phyloP scores from a whole-genome alignment of 2,797 vertebrate genomes.

The Sebastes kiyomatsui region DNA sequence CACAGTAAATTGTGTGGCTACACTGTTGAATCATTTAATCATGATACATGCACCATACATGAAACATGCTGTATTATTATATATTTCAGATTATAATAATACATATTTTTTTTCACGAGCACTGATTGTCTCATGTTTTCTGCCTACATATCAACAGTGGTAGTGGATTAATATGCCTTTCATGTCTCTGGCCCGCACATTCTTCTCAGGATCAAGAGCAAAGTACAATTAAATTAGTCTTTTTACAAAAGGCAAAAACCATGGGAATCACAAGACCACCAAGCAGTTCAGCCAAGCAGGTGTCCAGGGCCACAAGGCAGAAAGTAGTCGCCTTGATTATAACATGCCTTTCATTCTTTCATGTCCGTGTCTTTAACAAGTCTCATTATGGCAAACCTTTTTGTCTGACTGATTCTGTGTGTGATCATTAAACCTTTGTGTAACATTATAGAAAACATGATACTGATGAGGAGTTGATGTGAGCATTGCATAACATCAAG shows the following conservation, averaged over 20 bases:
- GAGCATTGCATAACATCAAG: slow-evolving; percentile 14
- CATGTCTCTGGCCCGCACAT: slow-evolving; percentile 79
- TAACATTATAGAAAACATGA: background rate
- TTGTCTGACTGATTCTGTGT: slow-evolving; percentile 7
- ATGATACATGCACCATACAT: background rate
- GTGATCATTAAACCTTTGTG: background rate
- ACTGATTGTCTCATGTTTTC: slow-evolving; percentile 47
- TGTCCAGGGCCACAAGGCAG: slow-evolving; percentile 54
- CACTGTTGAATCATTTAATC: background rate
- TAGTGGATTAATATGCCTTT: slow-evolving; percentile 80
- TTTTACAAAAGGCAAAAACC: slow-evolving; percentile 77
- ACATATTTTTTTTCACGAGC: background rate
- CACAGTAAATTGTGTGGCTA: background rate
- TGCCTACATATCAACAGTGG: slow-evolving; percentile 55
- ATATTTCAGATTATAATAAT: background rate
- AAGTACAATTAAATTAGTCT: slow-evolving; percentile 82
- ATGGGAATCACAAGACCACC: slow-evolving; percentile 79
- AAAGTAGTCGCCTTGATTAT: slow-evolving; percentile 46
- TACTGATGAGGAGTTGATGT: slow-evolving; percentile 1
- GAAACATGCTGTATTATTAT: background rate
- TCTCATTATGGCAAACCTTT: background rate
- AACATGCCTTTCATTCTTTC: slow-evolving; percentile 63
- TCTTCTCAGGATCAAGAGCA: slow-evolving; percentile 81
- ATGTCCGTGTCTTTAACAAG: slow-evolving; percentile 25
- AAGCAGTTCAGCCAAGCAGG: slow-evolving; percentile 67